Percentiles rank a stretch among this genome's conserved stretches.
Evolutionary conservation across 2,888 invertebrate genomes (phyloP).

Genomic region (Cotesia congregata): DNA sequence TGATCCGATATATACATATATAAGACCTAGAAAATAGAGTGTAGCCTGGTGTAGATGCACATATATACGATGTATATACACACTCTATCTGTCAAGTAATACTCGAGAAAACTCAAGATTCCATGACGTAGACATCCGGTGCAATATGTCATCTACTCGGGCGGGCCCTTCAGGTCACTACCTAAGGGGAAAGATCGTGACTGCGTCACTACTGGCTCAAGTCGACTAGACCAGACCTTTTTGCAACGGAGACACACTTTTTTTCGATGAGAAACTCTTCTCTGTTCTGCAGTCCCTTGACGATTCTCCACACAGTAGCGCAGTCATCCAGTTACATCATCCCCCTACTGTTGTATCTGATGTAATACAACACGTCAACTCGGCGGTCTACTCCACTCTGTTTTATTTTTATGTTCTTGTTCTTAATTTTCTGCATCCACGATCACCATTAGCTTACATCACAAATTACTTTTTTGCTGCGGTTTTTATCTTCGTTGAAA

Average conservation of each 20-base stretch:
- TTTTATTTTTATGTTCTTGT: slow-evolving; percentile 28
- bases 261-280: slow-evolving; percentile 32
- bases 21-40: neutral
- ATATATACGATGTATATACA: neutral
- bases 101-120: neutral
- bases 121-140: neutral
- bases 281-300: slow-evolving; percentile 23
- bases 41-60: neutral
- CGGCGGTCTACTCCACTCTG: slow-evolving; percentile 24
- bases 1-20: neutral
- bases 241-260: slow-evolving; percentile 37
- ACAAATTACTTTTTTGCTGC: slow-evolving; percentile 10
- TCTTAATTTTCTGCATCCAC: slow-evolving; percentile 36
- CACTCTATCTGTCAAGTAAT: neutral
- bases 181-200: neutral
- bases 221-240: slow-evolving; percentile 16
- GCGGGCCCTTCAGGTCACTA: neutral
- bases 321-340: slow-evolving; percentile 42
- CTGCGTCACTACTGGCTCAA: slow-evolving; percentile 18
- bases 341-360: slow-evolving; percentile 13
- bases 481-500: neutral
- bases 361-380: neutral
- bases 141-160: neutral
- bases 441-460: slow-evolving; percentile 29
- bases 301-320: slow-evolving; percentile 28